These are phyloP conservation scores for Phania funesta DNA, from an alignment of 2,888 invertebrate genomes.

Conservation along the genomic window DNA sequence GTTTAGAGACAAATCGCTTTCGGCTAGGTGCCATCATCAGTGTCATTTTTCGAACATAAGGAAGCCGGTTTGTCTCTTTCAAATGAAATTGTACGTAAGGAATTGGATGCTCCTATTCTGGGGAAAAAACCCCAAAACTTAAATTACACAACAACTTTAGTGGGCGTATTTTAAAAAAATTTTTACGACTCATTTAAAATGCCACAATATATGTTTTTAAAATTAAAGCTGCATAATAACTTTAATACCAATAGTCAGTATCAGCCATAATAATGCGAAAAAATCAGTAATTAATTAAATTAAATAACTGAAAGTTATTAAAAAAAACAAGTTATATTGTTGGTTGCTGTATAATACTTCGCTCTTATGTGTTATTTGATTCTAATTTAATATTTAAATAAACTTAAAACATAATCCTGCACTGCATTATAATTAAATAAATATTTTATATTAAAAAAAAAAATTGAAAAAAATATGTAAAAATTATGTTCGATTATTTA, in stretches of 20 bases:
- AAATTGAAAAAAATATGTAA: not conserved
- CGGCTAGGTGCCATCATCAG: too few relatives aligned
- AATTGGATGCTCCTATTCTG: too few relatives aligned
- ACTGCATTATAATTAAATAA: conserved; percentile 15
- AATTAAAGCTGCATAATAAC: not conserved
- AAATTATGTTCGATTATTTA: not conserved
- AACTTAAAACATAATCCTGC: not conserved
- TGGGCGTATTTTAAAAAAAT: not conserved
- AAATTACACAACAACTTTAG: not conserved
- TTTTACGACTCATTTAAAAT: conserved; percentile 1
- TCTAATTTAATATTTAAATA: not conserved
- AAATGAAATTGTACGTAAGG: too few relatives aligned
- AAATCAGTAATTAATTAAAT: conserved; percentile 37
- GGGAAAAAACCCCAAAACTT: too few relatives aligned
- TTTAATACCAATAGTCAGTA: not conserved
- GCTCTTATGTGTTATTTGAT: not conserved
- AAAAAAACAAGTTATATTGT: not conserved
- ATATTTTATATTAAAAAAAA: not conserved
- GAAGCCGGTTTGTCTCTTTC: too few relatives aligned
- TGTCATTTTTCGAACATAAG: too few relatives aligned
- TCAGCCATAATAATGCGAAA: conserved; percentile 8
- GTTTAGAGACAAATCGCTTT: too few relatives aligned
- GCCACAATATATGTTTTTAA: conserved; percentile 6
- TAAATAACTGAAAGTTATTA: conserved; percentile 2
- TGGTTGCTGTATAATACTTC: not conserved